Evolutionary conservation across 2,113 vertebrate species (phyloP), one percentile per base, ranked within the genome.

Genomic region (Thermophis baileyi): DNA sequence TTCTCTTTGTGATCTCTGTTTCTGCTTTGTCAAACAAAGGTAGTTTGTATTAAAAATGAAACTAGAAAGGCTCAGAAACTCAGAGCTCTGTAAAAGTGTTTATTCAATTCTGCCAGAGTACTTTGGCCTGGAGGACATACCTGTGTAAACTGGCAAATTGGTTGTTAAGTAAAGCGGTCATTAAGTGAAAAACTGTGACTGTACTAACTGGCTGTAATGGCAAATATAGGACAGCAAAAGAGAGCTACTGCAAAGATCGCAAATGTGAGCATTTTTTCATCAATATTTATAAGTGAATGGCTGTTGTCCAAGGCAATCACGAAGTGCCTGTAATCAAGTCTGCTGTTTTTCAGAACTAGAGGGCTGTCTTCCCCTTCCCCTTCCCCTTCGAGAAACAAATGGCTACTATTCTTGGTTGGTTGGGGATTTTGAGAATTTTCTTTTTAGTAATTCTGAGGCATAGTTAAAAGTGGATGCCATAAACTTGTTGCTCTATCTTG

Each of bases 261-360:
- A 60, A 60, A 60, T 60, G 57, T 60, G 2, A 27, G 25, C 57
- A 60, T 12, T 60, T 60, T 60, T 60, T 27, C 9, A 60, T 25
- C 57, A 30, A 10, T 60, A 27, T 60, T n/a, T 30, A 63, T 11
- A 63, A 27, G 25, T 30, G 57, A 63, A 30, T 11, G 57, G 10
- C 27, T 30, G 10, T 30, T 63, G 8, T 63, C 10, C 27, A 63
- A 63, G 10, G 27, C 27, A 63, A 0, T 25, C 50, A 10, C 0
- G 53, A 90, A 91, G 91, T 0, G 25, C 47, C 63, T 55, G 95
- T 95, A 96, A 93, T 54, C 11, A 30, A 91, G 81, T 94, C 94
- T 93, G 27, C 91, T 92, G 91, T 11, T 20, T 7, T 30, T 0
- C 81, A 16, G 85, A 14, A 8, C n/a, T 20, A 86, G 50, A 85